Evolutionary conservation across 2,888 invertebrate species (phyloP), one percentile per base, ranked within the genome.

Genomic region (Yponomeuta evonymella): DNA sequence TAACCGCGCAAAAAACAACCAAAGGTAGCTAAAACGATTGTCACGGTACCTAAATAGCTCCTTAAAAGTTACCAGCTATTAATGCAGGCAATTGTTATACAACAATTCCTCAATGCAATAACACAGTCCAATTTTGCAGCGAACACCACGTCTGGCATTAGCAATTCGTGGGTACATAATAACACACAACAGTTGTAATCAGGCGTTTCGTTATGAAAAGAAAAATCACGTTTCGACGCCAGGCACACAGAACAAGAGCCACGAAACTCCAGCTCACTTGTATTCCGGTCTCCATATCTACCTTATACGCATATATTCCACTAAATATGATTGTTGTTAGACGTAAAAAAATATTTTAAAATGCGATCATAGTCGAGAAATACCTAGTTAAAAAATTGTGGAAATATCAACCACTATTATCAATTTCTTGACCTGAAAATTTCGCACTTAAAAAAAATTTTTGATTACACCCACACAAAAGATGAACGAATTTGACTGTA

Each of bases 141-240:
- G 78, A 79, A 84, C 78, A 78, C 79, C 77, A 78, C 75, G 76
- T 76, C 74, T 79, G 75, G 77, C 83, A 88, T 90, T 90, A 89
- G 86, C 86, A 86, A 89, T 90, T 90, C 89, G 86, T 88, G 88
- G 79, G 83, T 84, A 90, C 90, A 62, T 87, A 86, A 88, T 84
- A 87, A 68, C 68, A 68, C 80, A 81, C 87, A 90, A 90, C 87
- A 90, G 87, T 85, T 86, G 90, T 87, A 90, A 92, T 92, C 88
- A 90, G 79, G 78, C 78, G 85, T 84, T 87, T 80, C 79, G 83
- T 80, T 84, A 81, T 83, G 84, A 88, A 86, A 58, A 83, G 86
- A 87, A 86, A 89, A 90, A 88, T 89, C 86, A 84, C 85, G 86
- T 89, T 89, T 86, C 77, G 84, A 75, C 80, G 82, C 81, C 84